Conservation (phyloP, 2,797 vertebrate genomes). For the Odontamblyopus rebecca region DNA sequence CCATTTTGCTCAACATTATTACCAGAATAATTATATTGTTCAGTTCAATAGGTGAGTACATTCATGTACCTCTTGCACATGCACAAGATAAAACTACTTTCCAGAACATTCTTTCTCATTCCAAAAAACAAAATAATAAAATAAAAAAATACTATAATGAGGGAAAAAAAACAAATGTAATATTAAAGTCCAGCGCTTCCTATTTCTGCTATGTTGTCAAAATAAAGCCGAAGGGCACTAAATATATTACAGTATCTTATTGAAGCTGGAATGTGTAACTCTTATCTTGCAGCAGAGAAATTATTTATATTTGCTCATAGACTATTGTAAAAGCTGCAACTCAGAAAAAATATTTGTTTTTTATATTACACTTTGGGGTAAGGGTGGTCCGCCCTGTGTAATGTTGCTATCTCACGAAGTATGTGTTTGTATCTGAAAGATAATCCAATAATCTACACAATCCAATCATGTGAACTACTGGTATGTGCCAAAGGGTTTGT, state of each 20-base stretch:
- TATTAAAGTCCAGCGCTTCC: neutral
- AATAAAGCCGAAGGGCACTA: neutral
- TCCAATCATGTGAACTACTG: neutral
- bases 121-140: no score
- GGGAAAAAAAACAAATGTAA: neutral
- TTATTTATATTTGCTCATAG: neutral
- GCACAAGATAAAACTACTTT: no score
- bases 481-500: neutral
- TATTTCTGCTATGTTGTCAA: neutral
- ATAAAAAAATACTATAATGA: neutral
- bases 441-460: neutral
- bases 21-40: neutral
- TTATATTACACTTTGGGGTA: neutral
- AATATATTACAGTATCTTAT: neutral
- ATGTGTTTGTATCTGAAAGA: no score
- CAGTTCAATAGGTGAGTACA: no score
- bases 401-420: neutral
- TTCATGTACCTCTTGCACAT: no score
- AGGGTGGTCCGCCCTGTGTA: neutral
- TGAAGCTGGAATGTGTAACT: neutral
- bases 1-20: neutral
- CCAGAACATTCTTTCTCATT: no score
- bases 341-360: neutral
- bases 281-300: neutral
- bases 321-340: neutral